phyloP scores from a whole-genome alignment of 2,888 invertebrate genomes.

The Colostygia pectinataria region DNA sequence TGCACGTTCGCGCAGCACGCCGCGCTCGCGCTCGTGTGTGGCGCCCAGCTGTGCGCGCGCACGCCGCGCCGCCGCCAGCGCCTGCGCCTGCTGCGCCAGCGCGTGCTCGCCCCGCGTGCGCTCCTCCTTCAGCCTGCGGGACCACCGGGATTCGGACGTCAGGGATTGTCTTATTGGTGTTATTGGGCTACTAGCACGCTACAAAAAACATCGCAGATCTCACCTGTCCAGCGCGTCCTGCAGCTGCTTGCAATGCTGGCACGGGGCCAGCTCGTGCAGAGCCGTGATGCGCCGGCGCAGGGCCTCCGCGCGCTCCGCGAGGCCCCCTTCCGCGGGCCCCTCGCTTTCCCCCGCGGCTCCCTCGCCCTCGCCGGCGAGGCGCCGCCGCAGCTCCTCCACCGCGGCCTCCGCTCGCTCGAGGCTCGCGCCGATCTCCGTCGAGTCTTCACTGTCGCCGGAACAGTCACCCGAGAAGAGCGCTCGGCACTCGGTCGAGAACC shows the following conservation, averaged over 20 bases:
- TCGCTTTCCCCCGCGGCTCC: conserved; percentile 18
- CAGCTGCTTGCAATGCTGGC: conserved; percentile 79
- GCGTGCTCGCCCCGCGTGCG: conserved; percentile 68
- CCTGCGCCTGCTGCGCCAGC: conserved; percentile 69
- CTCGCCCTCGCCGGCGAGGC: conserved; percentile 44
- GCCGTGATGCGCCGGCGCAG: conserved; percentile 75
- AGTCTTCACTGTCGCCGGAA: conserved; percentile 81
- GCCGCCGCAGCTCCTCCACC: conserved; percentile 67
- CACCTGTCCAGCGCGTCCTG: conserved; percentile 81
- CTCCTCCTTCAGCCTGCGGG: conserved; percentile 62
- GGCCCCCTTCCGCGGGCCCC: conserved; percentile 29
- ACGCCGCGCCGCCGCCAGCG: conserved; percentile 71
- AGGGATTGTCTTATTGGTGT: too few species aligned
- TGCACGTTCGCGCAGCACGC: conserved; percentile 86
- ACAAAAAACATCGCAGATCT: neutral
- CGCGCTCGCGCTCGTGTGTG: conserved; percentile 83
- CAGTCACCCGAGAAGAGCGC: conserved; percentile 83
- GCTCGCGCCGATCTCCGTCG: conserved; percentile 80
- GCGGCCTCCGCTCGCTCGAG: conserved; percentile 77
- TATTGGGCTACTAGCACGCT: too few species aligned
- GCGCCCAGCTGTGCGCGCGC: conserved; percentile 71
- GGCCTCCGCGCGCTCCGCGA: conserved; percentile 66
- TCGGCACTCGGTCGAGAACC: conserved; percentile 85
- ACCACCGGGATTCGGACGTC: neutral
- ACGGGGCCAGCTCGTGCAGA: conserved; percentile 75